These are phyloP conservation scores for Lophura swinhoii DNA, from an alignment of 2,797 vertebrate genomes.

Conservation along the genomic window DNA sequence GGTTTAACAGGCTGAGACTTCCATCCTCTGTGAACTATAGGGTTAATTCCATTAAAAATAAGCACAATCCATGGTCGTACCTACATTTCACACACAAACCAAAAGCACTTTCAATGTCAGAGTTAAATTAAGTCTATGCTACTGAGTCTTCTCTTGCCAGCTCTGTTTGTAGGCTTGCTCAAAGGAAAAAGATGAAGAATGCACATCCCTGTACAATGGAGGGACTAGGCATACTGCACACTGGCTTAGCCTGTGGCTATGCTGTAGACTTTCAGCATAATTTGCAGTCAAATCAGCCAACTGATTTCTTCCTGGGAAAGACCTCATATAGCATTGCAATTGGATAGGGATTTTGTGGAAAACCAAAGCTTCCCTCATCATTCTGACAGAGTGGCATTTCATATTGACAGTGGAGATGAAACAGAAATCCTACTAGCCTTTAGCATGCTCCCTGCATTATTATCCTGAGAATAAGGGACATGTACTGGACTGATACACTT, in stretches of 20 bases:
- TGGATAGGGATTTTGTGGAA: neutral
- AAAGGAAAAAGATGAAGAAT: neutral
- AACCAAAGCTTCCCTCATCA: neutral
- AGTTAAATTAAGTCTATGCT: neutral
- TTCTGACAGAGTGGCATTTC: neutral
- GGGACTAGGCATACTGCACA: neutral
- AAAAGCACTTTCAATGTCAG: neutral
- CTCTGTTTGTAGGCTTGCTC: neutral
- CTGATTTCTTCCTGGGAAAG: neutral
- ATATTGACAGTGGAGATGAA: neutral
- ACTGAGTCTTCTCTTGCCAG: neutral
- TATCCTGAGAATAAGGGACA: neutral
- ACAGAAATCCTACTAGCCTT: neutral
- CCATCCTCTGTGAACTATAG: neutral
- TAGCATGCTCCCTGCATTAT: neutral
- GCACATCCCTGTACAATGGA: neutral
- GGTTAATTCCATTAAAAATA: neutral
- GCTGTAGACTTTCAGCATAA: neutral
- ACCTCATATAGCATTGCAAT: fast-evolving
- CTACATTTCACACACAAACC: neutral
- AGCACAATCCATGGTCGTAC: neutral
- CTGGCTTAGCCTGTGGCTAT: fast-evolving
- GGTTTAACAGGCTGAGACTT: neutral
- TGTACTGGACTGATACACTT: fast-evolving
- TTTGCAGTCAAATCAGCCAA: neutral